A percentile compares a stretch with the other conserved stretches of the same genome.
Evolutionary conservation across 2,113 vertebrate species (phyloP).

Genomic region (Calyptomena viridis): DNA sequence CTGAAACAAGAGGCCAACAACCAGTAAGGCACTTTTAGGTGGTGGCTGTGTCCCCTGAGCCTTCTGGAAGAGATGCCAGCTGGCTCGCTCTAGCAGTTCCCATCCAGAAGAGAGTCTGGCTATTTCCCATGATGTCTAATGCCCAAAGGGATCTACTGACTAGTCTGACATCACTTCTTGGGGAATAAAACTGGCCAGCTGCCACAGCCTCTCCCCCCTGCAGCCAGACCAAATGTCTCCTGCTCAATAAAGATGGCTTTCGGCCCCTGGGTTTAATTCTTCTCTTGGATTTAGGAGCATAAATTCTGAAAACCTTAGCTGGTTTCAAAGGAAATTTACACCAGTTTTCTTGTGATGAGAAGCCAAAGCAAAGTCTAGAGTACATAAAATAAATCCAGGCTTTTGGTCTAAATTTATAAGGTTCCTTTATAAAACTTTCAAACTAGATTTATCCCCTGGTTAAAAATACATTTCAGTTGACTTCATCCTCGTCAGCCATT

Average conservation of each 20-base stretch:
- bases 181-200: conserved; percentile 1
- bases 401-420: conserved; percentile 20
- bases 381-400: background rate
- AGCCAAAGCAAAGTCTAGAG: background rate
- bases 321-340: conserved; percentile 29
- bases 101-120: background rate
- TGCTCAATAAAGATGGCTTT: background rate
- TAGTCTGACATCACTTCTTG: background rate
- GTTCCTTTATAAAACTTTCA: conserved; percentile 9
- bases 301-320: background rate
- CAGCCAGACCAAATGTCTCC: conserved; percentile 41
- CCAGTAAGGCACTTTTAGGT: background rate
- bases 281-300: background rate
- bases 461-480: background rate
- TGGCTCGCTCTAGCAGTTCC: background rate
- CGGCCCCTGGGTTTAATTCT: background rate
- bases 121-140: background rate
- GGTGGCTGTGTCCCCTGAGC: background rate
- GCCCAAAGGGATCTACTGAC: background rate
- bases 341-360: conserved; percentile 3
- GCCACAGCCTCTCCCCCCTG: background rate
- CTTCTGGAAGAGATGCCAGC: background rate
- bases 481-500: background rate
- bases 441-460: background rate
- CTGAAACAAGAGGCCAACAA: background rate